phyloP scores from a whole-genome alignment of 2,888 invertebrate species.

The Artemia sinica region DNA sequence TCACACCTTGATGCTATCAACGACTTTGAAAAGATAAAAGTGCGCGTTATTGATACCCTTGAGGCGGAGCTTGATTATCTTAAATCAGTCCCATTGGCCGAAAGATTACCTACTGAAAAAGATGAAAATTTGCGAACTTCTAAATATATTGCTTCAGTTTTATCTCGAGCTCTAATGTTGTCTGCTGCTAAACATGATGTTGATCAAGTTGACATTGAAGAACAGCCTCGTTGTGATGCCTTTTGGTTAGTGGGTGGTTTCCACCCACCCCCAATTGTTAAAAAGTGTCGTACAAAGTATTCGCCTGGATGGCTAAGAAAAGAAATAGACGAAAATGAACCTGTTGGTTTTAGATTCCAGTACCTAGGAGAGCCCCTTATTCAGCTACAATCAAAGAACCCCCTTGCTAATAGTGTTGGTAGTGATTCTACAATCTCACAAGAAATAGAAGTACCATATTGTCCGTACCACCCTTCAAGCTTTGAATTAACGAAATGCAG shows the following conservation, averaged over 20 bases:
- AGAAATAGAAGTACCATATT: constrained; percentile 25
- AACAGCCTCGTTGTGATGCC: constrained; percentile 60
- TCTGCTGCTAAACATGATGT: constrained; percentile 17
- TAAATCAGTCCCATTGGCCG: background rate
- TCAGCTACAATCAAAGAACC: constrained; percentile 48
- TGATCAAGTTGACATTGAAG: constrained; percentile 43
- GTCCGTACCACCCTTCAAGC: constrained; percentile 40
- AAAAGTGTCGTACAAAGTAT: constrained; percentile 26
- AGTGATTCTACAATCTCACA: constrained; percentile 26
- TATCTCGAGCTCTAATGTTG: constrained; percentile 13
- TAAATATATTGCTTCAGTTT: constrained; percentile 6
- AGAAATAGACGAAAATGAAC: constrained; percentile 12
- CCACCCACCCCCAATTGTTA: constrained; percentile 37
- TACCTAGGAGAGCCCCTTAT: constrained; percentile 50
- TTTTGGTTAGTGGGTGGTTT: constrained; percentile 69
- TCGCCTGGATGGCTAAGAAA: constrained; percentile 18
- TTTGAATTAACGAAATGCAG: constrained; percentile 41
- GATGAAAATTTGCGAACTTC: background rate
- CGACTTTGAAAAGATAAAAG: constrained; percentile 11
- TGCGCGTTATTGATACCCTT: background rate
- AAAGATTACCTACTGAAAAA: background rate
- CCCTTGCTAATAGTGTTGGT: constrained; percentile 44
- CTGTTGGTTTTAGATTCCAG: constrained; percentile 41
- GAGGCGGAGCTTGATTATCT: constrained; percentile 8
- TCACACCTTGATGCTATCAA: constrained; percentile 2